Percentiles rank a stretch among this genome's conserved stretches.
phyloP scores from a whole-genome alignment of 2,888 invertebrate species.

The Asteroscopus sphinx region DNA sequence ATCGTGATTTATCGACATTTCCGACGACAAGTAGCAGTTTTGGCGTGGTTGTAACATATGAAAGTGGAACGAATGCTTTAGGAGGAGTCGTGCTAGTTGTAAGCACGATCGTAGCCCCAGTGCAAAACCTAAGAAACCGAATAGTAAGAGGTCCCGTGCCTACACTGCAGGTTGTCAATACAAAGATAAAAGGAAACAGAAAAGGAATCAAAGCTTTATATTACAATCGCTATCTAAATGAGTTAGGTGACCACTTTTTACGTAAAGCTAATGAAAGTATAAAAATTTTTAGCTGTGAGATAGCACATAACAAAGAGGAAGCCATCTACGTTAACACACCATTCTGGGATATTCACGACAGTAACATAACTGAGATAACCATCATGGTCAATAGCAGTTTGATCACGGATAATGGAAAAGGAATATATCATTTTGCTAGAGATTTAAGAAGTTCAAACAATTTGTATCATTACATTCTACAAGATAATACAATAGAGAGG shows the following conservation, averaged over 20 bases:
- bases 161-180: conserved; percentile 92
- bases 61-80: conserved; percentile 93
- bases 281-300: conserved; percentile 94
- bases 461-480: conserved; percentile 97
- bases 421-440: conserved; percentile 96
- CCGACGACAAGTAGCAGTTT: conserved; percentile 96
- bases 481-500: conserved; percentile 95
- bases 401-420: conserved; percentile 96
- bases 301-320: conserved; percentile 94
- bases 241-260: conserved; percentile 95
- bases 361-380: conserved; percentile 97
- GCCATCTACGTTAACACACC: conserved; percentile 96
- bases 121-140: conserved; percentile 93
- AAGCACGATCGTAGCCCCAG: conserved; percentile 93
- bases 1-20: conserved; percentile 96
- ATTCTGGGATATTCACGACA: conserved; percentile 95
- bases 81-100: conserved; percentile 95
- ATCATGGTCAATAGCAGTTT: conserved; percentile 96
- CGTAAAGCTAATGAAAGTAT: conserved; percentile 97
- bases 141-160: conserved; percentile 95
- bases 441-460: conserved; percentile 99
- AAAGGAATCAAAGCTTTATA: conserved; percentile 95
- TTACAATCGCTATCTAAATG: conserved; percentile 96
- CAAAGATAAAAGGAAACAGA: conserved; percentile 94
- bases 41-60: conserved; percentile 94